Conservation (phyloP, 2,797 vertebrate species). For the Pseudochaenichthys georgianus region DNA sequence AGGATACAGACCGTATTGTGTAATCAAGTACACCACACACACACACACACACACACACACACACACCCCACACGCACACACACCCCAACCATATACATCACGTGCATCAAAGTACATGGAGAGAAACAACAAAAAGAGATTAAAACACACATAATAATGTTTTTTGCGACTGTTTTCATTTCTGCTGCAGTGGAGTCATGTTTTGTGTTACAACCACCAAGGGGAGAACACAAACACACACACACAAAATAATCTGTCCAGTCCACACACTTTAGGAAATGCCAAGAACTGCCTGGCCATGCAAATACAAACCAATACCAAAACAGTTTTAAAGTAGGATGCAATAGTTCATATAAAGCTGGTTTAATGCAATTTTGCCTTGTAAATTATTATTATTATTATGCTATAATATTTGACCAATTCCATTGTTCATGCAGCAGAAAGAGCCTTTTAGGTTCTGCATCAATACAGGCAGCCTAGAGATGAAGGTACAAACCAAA, state of each 20-base stretch:
- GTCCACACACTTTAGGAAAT: slow-evolving; percentile 65
- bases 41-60: not conserved
- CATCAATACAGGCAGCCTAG: not conserved
- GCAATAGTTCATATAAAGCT: not conserved
- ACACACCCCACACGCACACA: not conserved
- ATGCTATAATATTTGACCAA: too few relatives aligned
- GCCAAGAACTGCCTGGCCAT: slow-evolving; percentile 81
- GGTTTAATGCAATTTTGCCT: not conserved
- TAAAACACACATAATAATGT: not conserved
- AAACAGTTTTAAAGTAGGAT: not conserved
- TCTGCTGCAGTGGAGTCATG: slow-evolving; percentile 12
- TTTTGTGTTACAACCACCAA: slow-evolving; percentile 36
- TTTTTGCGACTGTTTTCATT: slow-evolving; percentile 10
- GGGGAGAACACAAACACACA: slow-evolving; percentile 1
- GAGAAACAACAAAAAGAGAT: not conserved
- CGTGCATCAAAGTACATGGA: not conserved
- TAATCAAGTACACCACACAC: not conserved
- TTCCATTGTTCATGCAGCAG: slow-evolving; percentile 2
- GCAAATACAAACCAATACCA: slow-evolving; percentile 66
- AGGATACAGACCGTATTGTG: not conserved
- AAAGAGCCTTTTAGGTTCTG: not conserved
- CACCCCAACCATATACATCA: not conserved
- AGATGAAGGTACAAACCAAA: not conserved
- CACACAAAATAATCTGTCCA: slow-evolving; percentile 2
- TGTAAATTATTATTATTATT: not conserved